Base-by-base conservation (phyloP, 92 coral and sea anemone genomes). In the Umimayanthus kanabou region DNA sequence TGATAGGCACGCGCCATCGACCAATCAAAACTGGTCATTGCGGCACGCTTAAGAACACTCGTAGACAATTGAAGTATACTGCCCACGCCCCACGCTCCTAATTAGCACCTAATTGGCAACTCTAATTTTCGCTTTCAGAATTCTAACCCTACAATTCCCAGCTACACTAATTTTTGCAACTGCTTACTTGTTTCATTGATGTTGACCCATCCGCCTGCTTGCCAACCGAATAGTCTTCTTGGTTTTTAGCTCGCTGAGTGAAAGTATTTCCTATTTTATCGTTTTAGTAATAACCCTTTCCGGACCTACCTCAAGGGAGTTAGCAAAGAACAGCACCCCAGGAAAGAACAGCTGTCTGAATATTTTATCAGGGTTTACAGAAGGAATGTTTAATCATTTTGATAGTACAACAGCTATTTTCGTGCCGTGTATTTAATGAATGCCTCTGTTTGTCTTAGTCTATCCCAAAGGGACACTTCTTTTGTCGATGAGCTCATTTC, bases 41-140 rank as follows among this genome's bases (percentile, higher is more conserved):
- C 82, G 94, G 92, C 92, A 95, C 94, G 88, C 94, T 91, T 91
- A 90, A 90, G 88, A 79, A 91, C 92, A 77, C 86, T 76, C 70
- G 37, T 73, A 91, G 81, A 91, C 98, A 95, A 95, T 94, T 89
- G 95, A 85, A 87, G 90, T 87, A 82, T 84, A 81, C 91, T 67
- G 74, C 80, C 93, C 92, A 91, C 98, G 98, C 98, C 98, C 91
- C 93, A 39, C 43, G 53, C 72, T 78, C 23, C 87, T 93, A 93
- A 95, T 95, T 95, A 95, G 92, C 94, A 93, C 98, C 94, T 94
- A 91, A 93, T 95, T 93, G 98, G 92, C 87, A 85, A 79, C 93
- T 76, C 89, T 84, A 91, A 91, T 95, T 95, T 92, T 85, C 94
- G 85, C 94, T 92, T 91, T 83, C 84, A 64, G 80, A 55, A 85